Base-by-base conservation (phyloP, 2,113 vertebrate genomes). In the Herpailurus yagouaroundi region DNA sequence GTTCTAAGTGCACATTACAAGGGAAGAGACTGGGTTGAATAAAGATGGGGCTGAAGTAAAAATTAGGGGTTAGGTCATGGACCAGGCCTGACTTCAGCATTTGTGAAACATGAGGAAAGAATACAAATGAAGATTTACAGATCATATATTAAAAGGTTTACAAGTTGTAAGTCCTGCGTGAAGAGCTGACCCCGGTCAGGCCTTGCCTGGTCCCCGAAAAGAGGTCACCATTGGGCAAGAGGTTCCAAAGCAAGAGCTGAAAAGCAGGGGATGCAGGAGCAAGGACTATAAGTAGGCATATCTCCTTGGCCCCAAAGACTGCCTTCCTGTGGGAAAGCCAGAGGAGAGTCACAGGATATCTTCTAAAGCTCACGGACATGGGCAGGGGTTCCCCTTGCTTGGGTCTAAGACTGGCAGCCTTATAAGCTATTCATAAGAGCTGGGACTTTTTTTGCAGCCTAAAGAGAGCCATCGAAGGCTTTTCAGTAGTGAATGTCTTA, bases 211-310 rank as follows among this genome's bases (percentile, higher is more conserved):
- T 1, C 18, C 23, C 14, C 45, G 16, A 31, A 64, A 45, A 23
- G 0, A 84, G 45, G 9, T 19, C 27, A 33, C 21, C 13, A 45
- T 0, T 16, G 11, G 21, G 2, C 2, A 60, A 38, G 0, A 79
- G 3, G 33, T 66, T 91, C 19, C 45, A 80, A 69, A 69, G 14
- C 0, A 25, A 55, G 69, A 31, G 7, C 41, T n/a, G 21, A 68
- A 66, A 66, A 2, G 4, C 19, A 0, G 25, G 4, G 2, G 16
- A 1, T 7, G 1, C 18, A 25, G 50, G 15, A 60, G 1, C 52
- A 57, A 33, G 23, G 13, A 31, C 3, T 31, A 1, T 8, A 52
- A 21, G 10, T 11, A 15, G 8, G 5, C 33, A 2, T 4, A 52
- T 45, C 1, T 0, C 0, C 29, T 80, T 74, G 25, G 25, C 5